Base-by-base conservation (phyloP, 2,113 vertebrate genomes). In the Pterocles gutturalis region DNA sequence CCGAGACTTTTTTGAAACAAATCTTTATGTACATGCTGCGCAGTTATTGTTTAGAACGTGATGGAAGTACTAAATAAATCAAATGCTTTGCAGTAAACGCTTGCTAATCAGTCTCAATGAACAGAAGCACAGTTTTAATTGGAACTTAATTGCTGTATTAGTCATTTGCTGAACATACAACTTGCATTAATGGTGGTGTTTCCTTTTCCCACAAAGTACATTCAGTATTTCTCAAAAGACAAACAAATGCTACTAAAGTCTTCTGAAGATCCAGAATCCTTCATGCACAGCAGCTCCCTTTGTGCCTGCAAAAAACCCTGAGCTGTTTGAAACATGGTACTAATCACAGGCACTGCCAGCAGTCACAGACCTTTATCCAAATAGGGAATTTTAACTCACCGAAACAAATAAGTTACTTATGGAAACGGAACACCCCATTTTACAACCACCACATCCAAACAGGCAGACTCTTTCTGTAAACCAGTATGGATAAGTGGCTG, bases 401-500 rank as follows among this genome's bases (percentile, higher is more conserved):
- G 3, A 90, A 97, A 95, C 95, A 89, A 89, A 94, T 84, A 10
- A 88, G 72, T 92, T 93, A 82, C 73, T 95, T 53, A 69, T 71
- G 77, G 79, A 83, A 92, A 87, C 92, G 65, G 41, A 95, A 60
- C 48, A 61, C 20, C 51, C 53, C 38, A 72, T 93, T 91, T 61
- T 87, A 70, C 38, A 79, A 15, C 48, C 55, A 57, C 80, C 11
- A 2, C 72, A 69, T 82, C 33, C 41, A 89, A 76, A 89, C 6
- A 87, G 67, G 53, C 82, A 92, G 93, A 18, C 46, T 77, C 60
- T 76, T 64, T 96, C 90, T 89, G 89, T 85, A 94, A 96, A 69
- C n/a, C 76, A 72, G 21, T 90, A 87, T 12, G 65, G 65, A 11
- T 96, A 97, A 92, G 77, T 91, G 69, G 90, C 48, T 89, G 77